Base-by-base conservation (phyloP, 53 echinoderm and acorn worm genomes). In the Luidia sarsii region DNA sequence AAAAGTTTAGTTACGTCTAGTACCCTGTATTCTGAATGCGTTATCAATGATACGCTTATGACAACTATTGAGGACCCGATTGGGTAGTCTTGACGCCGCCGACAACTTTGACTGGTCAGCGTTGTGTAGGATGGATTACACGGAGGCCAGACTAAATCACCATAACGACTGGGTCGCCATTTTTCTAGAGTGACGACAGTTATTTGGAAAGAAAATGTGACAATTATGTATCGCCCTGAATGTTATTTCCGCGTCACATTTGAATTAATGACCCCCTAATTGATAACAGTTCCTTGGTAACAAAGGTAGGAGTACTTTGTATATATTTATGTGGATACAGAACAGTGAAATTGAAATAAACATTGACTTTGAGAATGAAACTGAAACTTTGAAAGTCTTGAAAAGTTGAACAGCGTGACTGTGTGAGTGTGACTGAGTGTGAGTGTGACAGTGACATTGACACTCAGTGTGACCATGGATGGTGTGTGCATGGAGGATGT, bases 101-200 rank as follows among this genome's bases (percentile, higher is more conserved):
- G 46, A 1, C 9, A 18, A 13, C 33, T 29, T 14, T 15, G 16
- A 51, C 41, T 41, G 41, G 6, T 41, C 41, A 41, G 11, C 11
- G 41, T 41, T 41, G 6, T 41, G 6, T 7, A 41, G 41, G 41
- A 11, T 41, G 41, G 4, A 51, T 19, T 22, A 19, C 32, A 18
- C 20, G 71, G 3, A 21, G 57, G 55, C 74, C 74, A 57, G 74
- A 74, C 57, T 51, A 74, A 37, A 57, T 74, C 57, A 39, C 74
- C 74, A 74, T 74, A 74, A 74, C 74, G 43, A 74, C 74, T 74
- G 29, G 32, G 21, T 48, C 19, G 39, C 55, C 49, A 55, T 54
- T 73, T 73, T 48, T 28, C 46, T 23, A 2, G 46, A 67, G 30
- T 46, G 4, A 27, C 0, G 25, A 13, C 2, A 57, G 59, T 57